phyloP scores from a whole-genome alignment of 1,140 invertebrate genomes.

The Drosophila ironensis region DNA sequence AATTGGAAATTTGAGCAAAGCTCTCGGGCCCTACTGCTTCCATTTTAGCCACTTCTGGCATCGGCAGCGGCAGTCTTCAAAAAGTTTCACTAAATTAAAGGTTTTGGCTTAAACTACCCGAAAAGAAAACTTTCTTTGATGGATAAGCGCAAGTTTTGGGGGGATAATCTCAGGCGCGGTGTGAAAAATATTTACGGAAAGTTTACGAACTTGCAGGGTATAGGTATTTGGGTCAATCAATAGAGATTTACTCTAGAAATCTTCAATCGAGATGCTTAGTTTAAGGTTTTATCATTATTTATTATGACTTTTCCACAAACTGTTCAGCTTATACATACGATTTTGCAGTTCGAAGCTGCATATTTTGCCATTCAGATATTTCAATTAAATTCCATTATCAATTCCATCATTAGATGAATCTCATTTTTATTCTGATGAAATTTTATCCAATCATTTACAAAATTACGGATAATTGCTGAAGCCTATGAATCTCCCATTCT shows the following conservation, averaged over 20 bases:
- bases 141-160: conserved; percentile 61
- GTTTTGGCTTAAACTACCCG: conserved; percentile 60
- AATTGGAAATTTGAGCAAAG: conserved; percentile 81
- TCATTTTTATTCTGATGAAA: conserved; percentile 1
- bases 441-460: conserved; percentile 19
- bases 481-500: conserved; percentile 5
- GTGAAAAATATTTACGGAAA: conserved; percentile 65
- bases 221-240: conserved; percentile 16
- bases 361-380: not conserved
- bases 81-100: conserved; percentile 79
- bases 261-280: too few relatives aligned
- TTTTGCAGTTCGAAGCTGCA: too few relatives aligned
- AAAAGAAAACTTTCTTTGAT: conserved; percentile 74
- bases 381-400: conserved; percentile 14
- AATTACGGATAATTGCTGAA: conserved; percentile 27
- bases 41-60: conserved; percentile 7
- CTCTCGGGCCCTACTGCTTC: conserved; percentile 56
- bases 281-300: too few relatives aligned
- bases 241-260: too few relatives aligned
- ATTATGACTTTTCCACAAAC: too few relatives aligned
- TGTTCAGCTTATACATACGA: too few relatives aligned
- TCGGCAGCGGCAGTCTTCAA: conserved; percentile 68
- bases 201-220: conserved; percentile 34
- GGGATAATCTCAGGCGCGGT: conserved; percentile 29
- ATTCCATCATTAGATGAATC: conserved; percentile 27